Evolutionary conservation across 1,140 invertebrate genomes (phyloP).

Genomic region (Thaumatotibia leucotreta): DNA sequence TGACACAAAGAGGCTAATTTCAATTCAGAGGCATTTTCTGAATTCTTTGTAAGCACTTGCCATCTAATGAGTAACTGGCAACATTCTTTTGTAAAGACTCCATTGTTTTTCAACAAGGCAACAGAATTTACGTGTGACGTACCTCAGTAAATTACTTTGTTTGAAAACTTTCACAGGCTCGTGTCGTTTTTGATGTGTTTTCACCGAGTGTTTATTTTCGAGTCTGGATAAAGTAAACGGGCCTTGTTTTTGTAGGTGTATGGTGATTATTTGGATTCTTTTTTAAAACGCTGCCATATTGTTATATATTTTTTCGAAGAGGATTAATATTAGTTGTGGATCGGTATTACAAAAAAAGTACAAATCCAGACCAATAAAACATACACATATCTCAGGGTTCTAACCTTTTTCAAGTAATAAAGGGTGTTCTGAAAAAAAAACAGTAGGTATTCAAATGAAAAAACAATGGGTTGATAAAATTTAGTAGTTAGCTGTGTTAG

Average conservation of each 20-base stretch:
- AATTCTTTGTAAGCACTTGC: constrained; percentile 4
- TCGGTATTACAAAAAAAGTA: too few relatives aligned
- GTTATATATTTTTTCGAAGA: too few relatives aligned
- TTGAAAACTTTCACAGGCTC: neutral
- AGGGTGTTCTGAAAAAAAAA: too few relatives aligned
- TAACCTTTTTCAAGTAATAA: too few relatives aligned
- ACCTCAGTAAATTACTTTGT: neutral
- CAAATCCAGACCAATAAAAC: too few relatives aligned
- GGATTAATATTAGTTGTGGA: too few relatives aligned
- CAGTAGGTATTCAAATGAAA: too few relatives aligned
- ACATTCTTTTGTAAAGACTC: constrained; percentile 1
- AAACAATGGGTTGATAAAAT: too few relatives aligned
- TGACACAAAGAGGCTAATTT: neutral
- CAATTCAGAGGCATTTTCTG: neutral
- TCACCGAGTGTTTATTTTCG: neutral
- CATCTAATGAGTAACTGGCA: constrained; percentile 1
- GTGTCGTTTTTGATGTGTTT: neutral
- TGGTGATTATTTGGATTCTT: neutral
- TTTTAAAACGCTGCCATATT: neutral
- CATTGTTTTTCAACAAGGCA: constrained; percentile 2
- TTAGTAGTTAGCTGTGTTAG: too few relatives aligned
- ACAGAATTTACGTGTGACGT: constrained; percentile 10
- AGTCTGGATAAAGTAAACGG: neutral
- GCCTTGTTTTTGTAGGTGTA: neutral
- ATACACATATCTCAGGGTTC: too few relatives aligned